Conservation (phyloP, 2,797 vertebrate species). For the Petrocephalus schoutedeni region DNA sequence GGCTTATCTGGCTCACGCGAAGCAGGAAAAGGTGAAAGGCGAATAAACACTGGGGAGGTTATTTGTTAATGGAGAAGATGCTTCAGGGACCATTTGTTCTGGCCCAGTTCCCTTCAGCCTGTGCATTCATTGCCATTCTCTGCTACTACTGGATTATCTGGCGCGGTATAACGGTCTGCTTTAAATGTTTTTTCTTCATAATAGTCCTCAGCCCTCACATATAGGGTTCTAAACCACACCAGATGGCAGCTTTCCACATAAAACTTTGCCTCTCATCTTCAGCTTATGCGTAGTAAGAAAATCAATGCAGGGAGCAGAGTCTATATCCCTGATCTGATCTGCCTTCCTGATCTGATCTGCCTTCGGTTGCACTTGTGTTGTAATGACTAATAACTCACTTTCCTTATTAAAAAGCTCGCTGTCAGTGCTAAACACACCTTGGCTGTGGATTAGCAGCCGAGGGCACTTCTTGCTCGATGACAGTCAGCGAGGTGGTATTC, state of each 20-base stretch:
- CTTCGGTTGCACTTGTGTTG: constrained; percentile 39
- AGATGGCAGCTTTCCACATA: constrained; percentile 59
- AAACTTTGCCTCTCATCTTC: constrained; percentile 58
- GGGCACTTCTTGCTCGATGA: constrained; percentile 27
- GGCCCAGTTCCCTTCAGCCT: background rate
- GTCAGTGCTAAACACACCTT: background rate
- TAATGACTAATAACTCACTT: background rate
- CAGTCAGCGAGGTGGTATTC: constrained; percentile 18
- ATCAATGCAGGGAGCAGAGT: constrained; percentile 32
- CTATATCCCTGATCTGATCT: constrained; percentile 36
- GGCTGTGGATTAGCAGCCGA: background rate
- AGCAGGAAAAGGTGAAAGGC: background rate
- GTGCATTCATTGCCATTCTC: background rate
- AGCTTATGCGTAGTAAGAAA: constrained; percentile 35
- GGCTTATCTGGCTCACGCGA: background rate
- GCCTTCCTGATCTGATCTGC: no score
- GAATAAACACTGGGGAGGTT: background rate
- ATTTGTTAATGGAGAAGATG: background rate
- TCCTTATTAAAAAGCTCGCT: constrained; percentile 16
- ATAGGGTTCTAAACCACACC: constrained; percentile 52
- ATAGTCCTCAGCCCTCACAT: constrained; percentile 37
- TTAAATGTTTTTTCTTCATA: background rate
- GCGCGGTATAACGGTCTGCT: background rate
- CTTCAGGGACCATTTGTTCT: background rate
- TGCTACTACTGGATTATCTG: background rate